Conservation (phyloP, 64 coral and sea anemone genomes). For the Porites lutea region DNA sequence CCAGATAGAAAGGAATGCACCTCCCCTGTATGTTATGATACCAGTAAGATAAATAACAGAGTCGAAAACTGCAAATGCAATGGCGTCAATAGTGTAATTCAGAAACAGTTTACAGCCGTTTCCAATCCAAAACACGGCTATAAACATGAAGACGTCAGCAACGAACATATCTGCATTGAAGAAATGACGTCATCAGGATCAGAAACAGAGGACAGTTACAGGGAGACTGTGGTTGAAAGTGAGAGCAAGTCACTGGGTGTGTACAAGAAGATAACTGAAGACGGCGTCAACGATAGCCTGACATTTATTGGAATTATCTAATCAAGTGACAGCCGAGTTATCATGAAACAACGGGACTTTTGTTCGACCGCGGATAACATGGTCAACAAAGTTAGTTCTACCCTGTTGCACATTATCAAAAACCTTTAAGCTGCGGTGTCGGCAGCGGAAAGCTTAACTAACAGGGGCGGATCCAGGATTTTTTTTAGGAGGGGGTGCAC, state of each 20-base stretch:
- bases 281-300: constrained; percentile 54
- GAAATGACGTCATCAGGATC: constrained; percentile 76
- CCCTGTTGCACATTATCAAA: too few species aligned
- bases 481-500: too few species aligned
- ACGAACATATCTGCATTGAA: constrained; percentile 68
- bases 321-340: background rate
- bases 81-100: constrained; percentile 12
- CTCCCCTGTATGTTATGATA: constrained; percentile 73
- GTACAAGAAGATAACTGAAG: constrained; percentile 1
- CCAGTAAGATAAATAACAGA: constrained; percentile 52
- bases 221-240: background rate
- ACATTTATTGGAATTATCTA: constrained; percentile 97
- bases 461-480: too few species aligned
- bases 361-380: too few species aligned
- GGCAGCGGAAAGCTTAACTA: too few species aligned
- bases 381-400: too few species aligned
- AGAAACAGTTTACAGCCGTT: background rate
- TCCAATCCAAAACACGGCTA: constrained; percentile 32
- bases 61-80: constrained; percentile 54
- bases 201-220: constrained; percentile 4
- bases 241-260: background rate
- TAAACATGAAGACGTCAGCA: constrained; percentile 32
- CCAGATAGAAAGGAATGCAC: constrained; percentile 1
- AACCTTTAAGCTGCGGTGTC: too few species aligned
- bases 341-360: too few species aligned